Evolutionary conservation across 2,888 invertebrate genomes (phyloP), one percentile per base, ranked within the genome.

Genomic region (Eupithecia insigniata): DNA sequence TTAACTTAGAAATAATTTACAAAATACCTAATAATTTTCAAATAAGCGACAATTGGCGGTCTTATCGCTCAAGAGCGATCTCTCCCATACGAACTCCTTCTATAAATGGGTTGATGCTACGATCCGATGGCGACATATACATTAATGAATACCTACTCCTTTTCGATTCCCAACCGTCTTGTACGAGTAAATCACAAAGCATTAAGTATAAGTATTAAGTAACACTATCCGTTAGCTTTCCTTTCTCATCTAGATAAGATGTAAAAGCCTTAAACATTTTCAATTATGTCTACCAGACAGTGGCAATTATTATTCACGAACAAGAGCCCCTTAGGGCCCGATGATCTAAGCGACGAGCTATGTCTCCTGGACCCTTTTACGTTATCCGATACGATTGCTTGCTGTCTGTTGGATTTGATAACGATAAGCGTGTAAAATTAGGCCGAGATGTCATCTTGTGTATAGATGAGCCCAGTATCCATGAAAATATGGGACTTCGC

Each of bases 281-380:
- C 22, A 51, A 26, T 55, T 12, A 55, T 10, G 26, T 55, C 55
- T 14, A 26, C 55, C 55, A 55, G 60, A 60, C 30, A 28, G 46
- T 22, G 16, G 26, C 30, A 32, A 64, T 68, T 34, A 70, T 66
- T 73, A 73, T 73, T 65, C 73, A 67, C 64, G 62, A 58, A 60
- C 69, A 43, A 39, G 58, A 65, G 28, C 61, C 51, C 67, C 60
- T 65, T 65, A 70, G 55, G 55, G 16, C 28, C 22, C 62, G 74
- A 69, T 72, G 74, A 71, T 60, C 69, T 69, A 69, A 74, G 36
- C 61, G 71, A 34, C 64, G 46, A 65, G 67, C 74, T 69, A 74
- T 74, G 71, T 66, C 71, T 68, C 32, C 39, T 34, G 34, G 22
- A 36, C 0, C 14, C 36, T 8, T 64, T 64, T 34, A 62, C 34